Conservation (phyloP, 1,140 invertebrate genomes). For the Oscheius sp. region DNA sequence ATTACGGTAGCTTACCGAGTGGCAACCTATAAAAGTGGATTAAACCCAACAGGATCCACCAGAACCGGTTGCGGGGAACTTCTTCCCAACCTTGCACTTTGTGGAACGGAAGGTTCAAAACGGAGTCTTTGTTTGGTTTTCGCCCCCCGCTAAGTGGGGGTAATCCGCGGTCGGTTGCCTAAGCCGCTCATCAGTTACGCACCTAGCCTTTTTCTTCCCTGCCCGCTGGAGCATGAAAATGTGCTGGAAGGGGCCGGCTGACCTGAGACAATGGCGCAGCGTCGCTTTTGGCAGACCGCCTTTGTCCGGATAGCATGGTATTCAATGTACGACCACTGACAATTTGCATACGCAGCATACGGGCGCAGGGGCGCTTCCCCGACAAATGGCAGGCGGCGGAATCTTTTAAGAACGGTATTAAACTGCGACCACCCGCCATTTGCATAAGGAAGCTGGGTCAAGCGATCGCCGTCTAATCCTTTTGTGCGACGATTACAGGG, state of each 20-base stretch:
- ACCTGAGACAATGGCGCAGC: neutral
- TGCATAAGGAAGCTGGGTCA: neutral
- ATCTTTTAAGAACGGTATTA: neutral
- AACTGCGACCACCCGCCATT: neutral
- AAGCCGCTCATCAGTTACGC: neutral
- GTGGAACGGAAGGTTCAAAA: too few species aligned
- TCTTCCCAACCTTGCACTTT: too few species aligned
- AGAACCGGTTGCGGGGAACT: too few species aligned
- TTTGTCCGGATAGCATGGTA: constrained; percentile 1
- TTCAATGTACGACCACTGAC: neutral
- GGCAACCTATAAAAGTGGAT: too few species aligned
- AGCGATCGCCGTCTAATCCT: constrained; percentile 1
- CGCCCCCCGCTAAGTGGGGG: constrained; percentile 1
- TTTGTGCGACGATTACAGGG: constrained; percentile 10
- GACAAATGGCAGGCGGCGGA: neutral
- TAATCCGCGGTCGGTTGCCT: neutral
- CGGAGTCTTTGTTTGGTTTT: constrained; percentile 11
- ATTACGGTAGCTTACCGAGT: too few species aligned
- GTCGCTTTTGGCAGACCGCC: constrained; percentile 1
- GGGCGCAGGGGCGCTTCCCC: neutral
- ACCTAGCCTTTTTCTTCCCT: neutral
- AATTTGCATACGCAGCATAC: constrained; percentile 8
- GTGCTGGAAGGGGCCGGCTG: neutral
- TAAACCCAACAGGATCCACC: too few species aligned
- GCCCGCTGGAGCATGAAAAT: neutral